phyloP scores from a whole-genome alignment of 2,113 vertebrate genomes.

The Osmerus mordax region DNA sequence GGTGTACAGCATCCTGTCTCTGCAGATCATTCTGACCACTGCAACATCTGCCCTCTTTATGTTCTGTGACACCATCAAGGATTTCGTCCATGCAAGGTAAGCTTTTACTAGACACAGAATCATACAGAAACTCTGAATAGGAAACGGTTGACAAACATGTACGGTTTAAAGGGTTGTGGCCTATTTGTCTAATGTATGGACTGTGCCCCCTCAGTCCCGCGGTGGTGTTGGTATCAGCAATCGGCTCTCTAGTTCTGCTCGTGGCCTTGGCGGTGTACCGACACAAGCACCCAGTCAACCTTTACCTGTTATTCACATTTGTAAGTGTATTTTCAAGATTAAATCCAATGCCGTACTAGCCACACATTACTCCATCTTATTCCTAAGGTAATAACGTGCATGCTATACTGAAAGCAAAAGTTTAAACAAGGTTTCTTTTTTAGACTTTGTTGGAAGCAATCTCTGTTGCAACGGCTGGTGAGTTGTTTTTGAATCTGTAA shows the following conservation, averaged over 20 bases:
- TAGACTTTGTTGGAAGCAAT: constrained; percentile 88
- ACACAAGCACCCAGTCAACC: constrained; percentile 87
- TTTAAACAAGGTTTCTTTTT: constrained; percentile 19
- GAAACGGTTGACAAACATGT: background rate
- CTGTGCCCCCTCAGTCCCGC: constrained; percentile 74
- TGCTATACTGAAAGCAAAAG: too few species aligned
- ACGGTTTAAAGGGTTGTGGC: background rate
- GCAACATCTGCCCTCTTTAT: constrained; percentile 82
- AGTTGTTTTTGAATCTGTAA: constrained; percentile 26
- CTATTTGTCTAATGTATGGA: background rate
- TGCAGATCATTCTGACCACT: constrained; percentile 88
- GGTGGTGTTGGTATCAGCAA: constrained; percentile 77
- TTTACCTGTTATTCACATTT: constrained; percentile 90
- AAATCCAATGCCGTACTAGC: background rate
- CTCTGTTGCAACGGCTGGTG: constrained; percentile 84
- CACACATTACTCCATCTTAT: background rate
- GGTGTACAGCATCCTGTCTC: constrained; percentile 88
- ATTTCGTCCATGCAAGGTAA: constrained; percentile 87
- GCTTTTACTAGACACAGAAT: background rate
- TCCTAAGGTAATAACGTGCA: background rate
- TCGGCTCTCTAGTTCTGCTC: constrained; percentile 83
- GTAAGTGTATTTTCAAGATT: constrained; percentile 73
- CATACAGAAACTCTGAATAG: background rate
- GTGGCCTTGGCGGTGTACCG: constrained; percentile 83
- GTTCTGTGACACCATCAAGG: constrained; percentile 77